phyloP scores from a whole-genome alignment of 2,113 vertebrate species.

The Ranitomeya variabilis region DNA sequence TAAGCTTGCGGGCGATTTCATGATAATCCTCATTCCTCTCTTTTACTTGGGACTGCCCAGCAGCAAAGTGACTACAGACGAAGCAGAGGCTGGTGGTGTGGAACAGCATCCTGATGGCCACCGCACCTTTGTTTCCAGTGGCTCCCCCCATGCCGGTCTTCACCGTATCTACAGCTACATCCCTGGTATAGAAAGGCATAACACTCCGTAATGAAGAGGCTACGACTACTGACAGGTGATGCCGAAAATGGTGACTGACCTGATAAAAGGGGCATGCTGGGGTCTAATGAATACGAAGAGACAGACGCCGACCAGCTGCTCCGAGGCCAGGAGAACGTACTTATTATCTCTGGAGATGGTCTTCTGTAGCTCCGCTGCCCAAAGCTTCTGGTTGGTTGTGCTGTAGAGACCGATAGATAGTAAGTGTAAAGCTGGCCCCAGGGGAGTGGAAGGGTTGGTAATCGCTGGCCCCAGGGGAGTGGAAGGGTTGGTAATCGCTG shows the following conservation, averaged over 20 bases:
- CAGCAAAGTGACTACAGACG: constrained; percentile 96
- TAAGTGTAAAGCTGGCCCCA: not conserved
- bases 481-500: no score
- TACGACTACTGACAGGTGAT: not conserved
- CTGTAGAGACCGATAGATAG: constrained; percentile 65
- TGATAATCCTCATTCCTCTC: constrained; percentile 95
- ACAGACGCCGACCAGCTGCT: constrained; percentile 97
- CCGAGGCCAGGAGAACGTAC: constrained; percentile 94
- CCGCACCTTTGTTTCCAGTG: constrained; percentile 96
- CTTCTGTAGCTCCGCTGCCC: constrained; percentile 96
- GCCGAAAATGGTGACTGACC: constrained; percentile 71
- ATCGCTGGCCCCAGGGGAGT: no score
- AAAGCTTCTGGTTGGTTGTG: constrained; percentile 98
- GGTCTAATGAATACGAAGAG: constrained; percentile 96
- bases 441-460: no score
- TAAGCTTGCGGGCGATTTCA: constrained; percentile 91
- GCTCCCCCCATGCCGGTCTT: constrained; percentile 99
- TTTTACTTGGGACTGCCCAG: constrained; percentile 96
- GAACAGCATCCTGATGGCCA: constrained; percentile 94
- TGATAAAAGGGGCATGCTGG: constrained; percentile 94
- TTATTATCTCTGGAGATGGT: constrained; percentile 93
- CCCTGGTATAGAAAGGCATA: constrained; percentile 72
- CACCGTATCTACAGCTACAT: constrained; percentile 94
- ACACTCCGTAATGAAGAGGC: not conserved
- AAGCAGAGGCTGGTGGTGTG: constrained; percentile 98